Evolutionary conservation across 2,888 invertebrate genomes (phyloP).

Genomic region (Drosophila borealis): DNA sequence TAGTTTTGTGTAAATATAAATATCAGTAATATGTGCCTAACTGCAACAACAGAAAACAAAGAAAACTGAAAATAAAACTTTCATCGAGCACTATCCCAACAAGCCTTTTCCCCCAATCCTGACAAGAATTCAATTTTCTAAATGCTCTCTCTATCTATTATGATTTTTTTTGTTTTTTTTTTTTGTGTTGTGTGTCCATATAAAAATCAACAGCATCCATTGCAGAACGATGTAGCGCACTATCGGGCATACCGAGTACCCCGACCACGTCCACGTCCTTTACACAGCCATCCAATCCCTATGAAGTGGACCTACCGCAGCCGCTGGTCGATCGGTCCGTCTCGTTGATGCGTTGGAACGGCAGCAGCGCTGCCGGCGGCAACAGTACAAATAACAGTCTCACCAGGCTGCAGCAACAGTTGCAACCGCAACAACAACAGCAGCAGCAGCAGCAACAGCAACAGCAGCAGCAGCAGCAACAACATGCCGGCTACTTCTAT

Average conservation of each 20-base stretch:
- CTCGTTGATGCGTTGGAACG: conserved; percentile 86
- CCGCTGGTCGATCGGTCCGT: conserved; percentile 89
- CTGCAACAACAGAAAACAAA: conserved; percentile 45
- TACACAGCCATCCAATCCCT: conserved; percentile 86
- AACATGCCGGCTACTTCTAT: conserved; percentile 40
- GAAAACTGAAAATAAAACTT: conserved; percentile 33
- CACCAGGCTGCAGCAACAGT: conserved; percentile 75
- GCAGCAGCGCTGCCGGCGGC: conserved; percentile 44
- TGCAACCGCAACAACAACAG: conserved; percentile 31
- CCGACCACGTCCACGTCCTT: conserved; percentile 84
- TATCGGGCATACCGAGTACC: conserved; percentile 85
- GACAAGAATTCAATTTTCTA: conserved; percentile 19
- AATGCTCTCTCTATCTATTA: conserved; percentile 18
- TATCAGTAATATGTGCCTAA: conserved; percentile 40
- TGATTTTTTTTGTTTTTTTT: conserved; percentile 32
- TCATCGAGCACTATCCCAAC: conserved; percentile 22
- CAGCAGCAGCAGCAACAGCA: conserved; percentile 42
- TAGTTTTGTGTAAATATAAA: conserved; percentile 72
- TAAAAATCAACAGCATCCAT: conserved; percentile 78
- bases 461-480: conserved; percentile 49
- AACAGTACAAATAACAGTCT: conserved; percentile 73
- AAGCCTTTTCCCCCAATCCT: neutral
- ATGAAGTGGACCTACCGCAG: conserved; percentile 90
- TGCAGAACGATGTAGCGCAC: conserved; percentile 91
- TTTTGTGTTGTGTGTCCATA: conserved; percentile 64